Conservation (phyloP, 1,140 invertebrate genomes). For the Drosophila orena region DNA sequence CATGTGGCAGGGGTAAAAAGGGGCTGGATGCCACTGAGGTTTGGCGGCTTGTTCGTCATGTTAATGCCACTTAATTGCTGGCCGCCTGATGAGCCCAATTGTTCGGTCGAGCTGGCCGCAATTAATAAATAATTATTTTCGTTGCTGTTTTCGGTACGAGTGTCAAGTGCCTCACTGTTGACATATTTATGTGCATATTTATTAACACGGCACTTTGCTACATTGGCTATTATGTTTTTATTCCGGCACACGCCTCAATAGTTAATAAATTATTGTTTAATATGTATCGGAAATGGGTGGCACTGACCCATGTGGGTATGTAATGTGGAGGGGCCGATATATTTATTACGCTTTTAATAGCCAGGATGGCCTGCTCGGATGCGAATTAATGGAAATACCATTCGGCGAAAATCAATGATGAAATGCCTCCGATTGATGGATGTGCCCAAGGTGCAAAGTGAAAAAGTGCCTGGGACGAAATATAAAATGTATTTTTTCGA, state of each 20-base stretch:
- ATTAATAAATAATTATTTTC: slow-evolving; percentile 81
- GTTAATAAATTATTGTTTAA: slow-evolving; percentile 75
- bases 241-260: slow-evolving; percentile 47
- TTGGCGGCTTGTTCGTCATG: slow-evolving; percentile 63
- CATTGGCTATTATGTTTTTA: slow-evolving; percentile 30
- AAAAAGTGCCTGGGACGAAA: slow-evolving; percentile 4
- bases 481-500: slow-evolving; percentile 30
- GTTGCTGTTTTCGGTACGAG: slow-evolving; percentile 30
- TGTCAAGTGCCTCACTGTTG: slow-evolving; percentile 65
- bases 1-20: neutral
- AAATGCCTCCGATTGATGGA: slow-evolving; percentile 63
- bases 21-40: slow-evolving; percentile 36
- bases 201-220: slow-evolving; percentile 61
- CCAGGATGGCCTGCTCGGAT: slow-evolving; percentile 22
- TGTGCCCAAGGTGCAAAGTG: slow-evolving; percentile 11
- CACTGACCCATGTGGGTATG: slow-evolving; percentile 17
- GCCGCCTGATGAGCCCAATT: slow-evolving; percentile 69
- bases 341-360: slow-evolving; percentile 50
- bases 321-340: slow-evolving; percentile 18
- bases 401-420: slow-evolving; percentile 50
- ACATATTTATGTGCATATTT: slow-evolving; percentile 73
- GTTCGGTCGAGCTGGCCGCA: slow-evolving; percentile 58
- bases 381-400: slow-evolving; percentile 47
- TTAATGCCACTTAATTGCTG: slow-evolving; percentile 75
- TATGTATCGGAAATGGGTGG: slow-evolving; percentile 57